A percentile compares a stretch with the other conserved stretches of the same genome.
Evolutionary conservation across 2,797 vertebrate genomes (phyloP).

Genomic region (Brotula barbata): DNA sequence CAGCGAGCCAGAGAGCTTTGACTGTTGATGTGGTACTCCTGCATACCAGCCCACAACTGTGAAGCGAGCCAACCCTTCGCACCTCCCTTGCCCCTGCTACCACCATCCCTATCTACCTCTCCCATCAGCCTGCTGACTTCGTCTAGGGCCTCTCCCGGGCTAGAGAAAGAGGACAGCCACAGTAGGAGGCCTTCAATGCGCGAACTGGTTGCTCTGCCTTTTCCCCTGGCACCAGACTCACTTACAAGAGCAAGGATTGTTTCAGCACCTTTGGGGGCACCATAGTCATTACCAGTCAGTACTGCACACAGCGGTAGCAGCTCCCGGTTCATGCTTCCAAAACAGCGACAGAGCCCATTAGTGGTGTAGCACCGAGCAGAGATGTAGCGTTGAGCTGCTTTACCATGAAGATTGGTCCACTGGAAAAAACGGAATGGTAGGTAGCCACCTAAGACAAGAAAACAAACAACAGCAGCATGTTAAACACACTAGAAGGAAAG

Average conservation of each 20-base stretch:
- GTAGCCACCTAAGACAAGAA: constrained; percentile 81
- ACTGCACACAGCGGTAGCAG: constrained; percentile 90
- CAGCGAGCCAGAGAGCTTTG: constrained; percentile 79
- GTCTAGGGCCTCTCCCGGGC: constrained; percentile 78
- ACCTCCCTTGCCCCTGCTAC: constrained; percentile 58
- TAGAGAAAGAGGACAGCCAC: constrained; percentile 85
- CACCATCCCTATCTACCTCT: constrained; percentile 46
- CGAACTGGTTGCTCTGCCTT: constrained; percentile 49
- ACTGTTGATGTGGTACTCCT: constrained; percentile 83
- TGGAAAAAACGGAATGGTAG: constrained; percentile 86
- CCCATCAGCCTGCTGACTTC: constrained; percentile 77
- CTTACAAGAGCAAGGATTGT: constrained; percentile 70
- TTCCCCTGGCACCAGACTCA: constrained; percentile 39
- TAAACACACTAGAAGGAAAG: background rate
- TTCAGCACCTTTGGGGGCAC: constrained; percentile 70
- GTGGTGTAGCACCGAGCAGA: constrained; percentile 81
- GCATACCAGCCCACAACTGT: constrained; percentile 78
- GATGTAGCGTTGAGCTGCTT: constrained; percentile 75
- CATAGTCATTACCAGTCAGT: constrained; percentile 89
- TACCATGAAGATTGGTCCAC: constrained; percentile 80
- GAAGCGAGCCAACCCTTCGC: constrained; percentile 63
- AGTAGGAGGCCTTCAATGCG: constrained; percentile 82
- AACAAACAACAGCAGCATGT: constrained; percentile 3
- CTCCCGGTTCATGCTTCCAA: constrained; percentile 76
- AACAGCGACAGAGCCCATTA: constrained; percentile 80